These are phyloP conservation scores for Tragelaphus eurycerus DNA, from an alignment of 2,797 vertebrate genomes.

Conservation along the genomic window DNA sequence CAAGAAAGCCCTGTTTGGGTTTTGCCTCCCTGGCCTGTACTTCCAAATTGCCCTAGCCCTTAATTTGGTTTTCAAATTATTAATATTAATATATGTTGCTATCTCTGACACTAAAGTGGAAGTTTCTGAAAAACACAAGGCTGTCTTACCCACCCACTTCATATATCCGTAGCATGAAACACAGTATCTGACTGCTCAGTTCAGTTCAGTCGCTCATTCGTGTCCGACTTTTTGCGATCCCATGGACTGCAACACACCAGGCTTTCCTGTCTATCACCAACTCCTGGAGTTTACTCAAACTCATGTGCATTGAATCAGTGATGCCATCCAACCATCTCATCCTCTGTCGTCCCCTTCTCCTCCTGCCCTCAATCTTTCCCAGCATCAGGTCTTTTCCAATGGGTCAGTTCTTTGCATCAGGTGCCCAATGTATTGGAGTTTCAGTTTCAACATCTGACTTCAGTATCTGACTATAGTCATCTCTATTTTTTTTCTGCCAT, in stretches of 20 bases:
- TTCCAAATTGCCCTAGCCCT: not conserved
- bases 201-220: not conserved
- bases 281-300: not conserved
- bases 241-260: not conserved
- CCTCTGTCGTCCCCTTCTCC: not conserved
- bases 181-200: not conserved
- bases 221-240: not conserved
- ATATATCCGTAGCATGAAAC: not conserved
- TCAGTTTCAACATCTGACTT: not conserved
- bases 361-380: not conserved
- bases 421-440: not conserved
- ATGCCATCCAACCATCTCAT: not conserved
- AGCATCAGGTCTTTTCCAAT: not conserved
- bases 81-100: not conserved
- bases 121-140: not conserved
- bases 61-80: not conserved
- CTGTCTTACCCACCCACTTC: fast-evolving
- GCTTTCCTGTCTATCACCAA: not conserved
- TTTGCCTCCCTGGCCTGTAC: not conserved
- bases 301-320: not conserved
- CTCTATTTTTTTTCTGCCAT: not conserved
- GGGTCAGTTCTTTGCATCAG: not conserved
- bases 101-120: not conserved
- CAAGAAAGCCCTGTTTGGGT: not conserved
- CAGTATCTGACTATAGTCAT: not conserved